A percentile compares a stretch with the other conserved stretches of the same genome.
Evolutionary conservation across 2,113 vertebrate species (phyloP).

Genomic region (Cichladusa arquata): DNA sequence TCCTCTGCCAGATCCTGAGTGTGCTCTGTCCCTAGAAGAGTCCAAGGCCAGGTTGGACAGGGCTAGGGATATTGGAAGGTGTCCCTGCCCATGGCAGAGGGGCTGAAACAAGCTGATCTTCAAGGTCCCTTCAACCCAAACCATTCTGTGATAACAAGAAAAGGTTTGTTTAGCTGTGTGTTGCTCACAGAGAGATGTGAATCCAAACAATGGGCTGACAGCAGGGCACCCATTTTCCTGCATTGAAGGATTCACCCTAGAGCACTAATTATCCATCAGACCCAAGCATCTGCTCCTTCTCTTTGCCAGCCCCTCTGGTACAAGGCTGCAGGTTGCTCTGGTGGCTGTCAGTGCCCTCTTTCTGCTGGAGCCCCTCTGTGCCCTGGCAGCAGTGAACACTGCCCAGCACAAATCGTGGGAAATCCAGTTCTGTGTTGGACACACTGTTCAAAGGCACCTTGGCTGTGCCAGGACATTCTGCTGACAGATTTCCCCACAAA

Average conservation of each 20-base stretch:
- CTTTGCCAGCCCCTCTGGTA: background rate
- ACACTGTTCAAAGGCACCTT: background rate
- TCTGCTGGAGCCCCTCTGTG: background rate
- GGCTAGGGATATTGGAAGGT: background rate
- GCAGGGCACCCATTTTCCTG: background rate
- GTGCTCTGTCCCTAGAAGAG: background rate
- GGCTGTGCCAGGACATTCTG: background rate
- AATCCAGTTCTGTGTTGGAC: background rate
- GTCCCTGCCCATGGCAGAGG: background rate
- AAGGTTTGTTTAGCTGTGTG: conserved; percentile 11
- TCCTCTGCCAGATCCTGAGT: background rate
- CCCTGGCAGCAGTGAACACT: background rate
- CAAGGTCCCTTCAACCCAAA: background rate
- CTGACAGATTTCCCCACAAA: background rate
- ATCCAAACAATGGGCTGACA: background rate
- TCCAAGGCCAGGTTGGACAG: accelerated
- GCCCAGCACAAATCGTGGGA: background rate
- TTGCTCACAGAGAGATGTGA: background rate
- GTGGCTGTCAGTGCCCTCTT: background rate
- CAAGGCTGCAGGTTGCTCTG: background rate
- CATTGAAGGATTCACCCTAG: background rate
- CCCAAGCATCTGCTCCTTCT: accelerated
- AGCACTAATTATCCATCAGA: background rate
- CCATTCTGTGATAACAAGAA: background rate
- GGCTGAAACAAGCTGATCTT: background rate